These are phyloP conservation scores for Protaetia brevitarsis DNA, from an alignment of 1,140 invertebrate genomes.

Conservation along the genomic window DNA sequence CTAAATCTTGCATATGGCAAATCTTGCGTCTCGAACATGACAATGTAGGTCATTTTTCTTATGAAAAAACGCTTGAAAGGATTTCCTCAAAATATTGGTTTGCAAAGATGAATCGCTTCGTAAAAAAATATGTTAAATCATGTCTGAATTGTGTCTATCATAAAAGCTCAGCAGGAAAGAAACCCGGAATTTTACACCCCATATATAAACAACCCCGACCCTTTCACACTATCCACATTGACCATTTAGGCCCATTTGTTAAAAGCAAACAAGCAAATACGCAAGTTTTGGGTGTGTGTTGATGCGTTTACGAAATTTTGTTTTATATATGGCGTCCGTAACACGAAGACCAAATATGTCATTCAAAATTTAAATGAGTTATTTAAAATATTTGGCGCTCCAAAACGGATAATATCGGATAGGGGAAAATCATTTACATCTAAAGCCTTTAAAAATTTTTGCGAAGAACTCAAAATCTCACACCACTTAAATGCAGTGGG, in stretches of 20 bases:
- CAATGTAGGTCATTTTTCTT: no score
- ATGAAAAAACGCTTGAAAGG: no score
- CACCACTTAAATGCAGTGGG: conserved; percentile 41
- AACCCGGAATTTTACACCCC: background rate
- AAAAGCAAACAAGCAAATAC: conserved; percentile 35
- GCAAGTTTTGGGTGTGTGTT: conserved; percentile 36
- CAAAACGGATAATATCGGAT: conserved; percentile 42
- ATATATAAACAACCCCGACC: background rate
- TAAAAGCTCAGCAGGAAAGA: no score
- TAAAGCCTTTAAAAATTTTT: conserved; percentile 36
- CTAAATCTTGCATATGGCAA: no score
- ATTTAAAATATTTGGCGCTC: conserved; percentile 35
- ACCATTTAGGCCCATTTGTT: conserved; percentile 40
- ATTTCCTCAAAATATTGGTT: no score
- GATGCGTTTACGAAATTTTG: conserved; percentile 40
- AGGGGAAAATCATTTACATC: conserved; percentile 42
- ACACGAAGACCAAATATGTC: conserved; percentile 28
- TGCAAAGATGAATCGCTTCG: no score
- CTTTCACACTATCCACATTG: conserved; percentile 29
- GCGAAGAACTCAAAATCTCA: conserved; percentile 33
- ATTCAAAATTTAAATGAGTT: conserved; percentile 1
- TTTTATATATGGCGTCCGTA: conserved; percentile 28
- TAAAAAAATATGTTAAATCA: no score
- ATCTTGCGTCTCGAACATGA: no score
- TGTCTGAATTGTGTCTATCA: no score